Percentiles rank a stretch among this genome's conserved stretches.
phyloP scores from a whole-genome alignment of 2,888 invertebrate genomes.

The Tetheella fluctuosa region DNA sequence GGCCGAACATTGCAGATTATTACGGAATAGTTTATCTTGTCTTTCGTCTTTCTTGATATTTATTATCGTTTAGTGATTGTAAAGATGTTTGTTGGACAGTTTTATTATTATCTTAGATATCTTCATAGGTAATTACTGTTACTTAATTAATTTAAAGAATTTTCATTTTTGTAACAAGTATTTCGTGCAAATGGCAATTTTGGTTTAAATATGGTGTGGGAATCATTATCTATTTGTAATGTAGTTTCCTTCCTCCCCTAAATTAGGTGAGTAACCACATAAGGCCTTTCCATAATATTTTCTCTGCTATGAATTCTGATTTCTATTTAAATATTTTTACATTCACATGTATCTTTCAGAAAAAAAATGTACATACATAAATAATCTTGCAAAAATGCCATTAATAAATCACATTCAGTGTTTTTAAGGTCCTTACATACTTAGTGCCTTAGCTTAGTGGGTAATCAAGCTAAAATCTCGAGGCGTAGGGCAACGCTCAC shows the following conservation, averaged over 20 bases:
- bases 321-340: too few relatives aligned
- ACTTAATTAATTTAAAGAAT: not conserved
- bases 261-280: too few relatives aligned
- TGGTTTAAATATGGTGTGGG: too few relatives aligned
- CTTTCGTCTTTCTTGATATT: too few relatives aligned
- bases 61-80: constrained; percentile 3
- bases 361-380: too few relatives aligned
- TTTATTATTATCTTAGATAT: not conserved
- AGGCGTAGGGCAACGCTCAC: constrained; percentile 16
- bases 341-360: too few relatives aligned
- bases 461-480: constrained; percentile 49
- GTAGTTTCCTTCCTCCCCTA: too few relatives aligned
- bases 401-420: constrained; percentile 14
- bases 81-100: not conserved
- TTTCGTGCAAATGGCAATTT: too few relatives aligned
- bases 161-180: too few relatives aligned
- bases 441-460: constrained; percentile 40
- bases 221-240: too few relatives aligned
- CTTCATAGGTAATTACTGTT: not conserved
- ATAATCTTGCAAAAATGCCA: not conserved
- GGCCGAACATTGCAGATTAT: constrained; percentile 18
- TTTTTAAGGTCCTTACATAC: constrained; percentile 22
- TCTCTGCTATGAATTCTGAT: too few relatives aligned
- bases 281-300: too few relatives aligned
- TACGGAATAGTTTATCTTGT: not conserved